Evolutionary conservation across 2,113 vertebrate species (phyloP), one percentile per base, ranked within the genome.

Genomic region (Riparia riparia): DNA sequence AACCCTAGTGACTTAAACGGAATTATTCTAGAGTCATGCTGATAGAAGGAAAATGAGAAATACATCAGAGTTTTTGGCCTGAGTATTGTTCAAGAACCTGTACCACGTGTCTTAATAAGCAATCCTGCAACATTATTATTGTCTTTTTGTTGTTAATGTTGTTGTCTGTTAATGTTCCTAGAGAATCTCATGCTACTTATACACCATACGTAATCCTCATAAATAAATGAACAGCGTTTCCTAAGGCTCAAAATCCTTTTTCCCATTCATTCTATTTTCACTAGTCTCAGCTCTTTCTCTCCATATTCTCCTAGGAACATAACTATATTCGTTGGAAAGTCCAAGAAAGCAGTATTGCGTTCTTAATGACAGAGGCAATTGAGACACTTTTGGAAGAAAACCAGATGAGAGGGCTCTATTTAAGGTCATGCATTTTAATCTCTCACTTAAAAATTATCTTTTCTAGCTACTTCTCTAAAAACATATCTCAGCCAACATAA

Each of bases 341-440:
- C 45, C 91, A 96, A 94, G 95, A 97, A 97, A 96, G 93, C 84
- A 71, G 95, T 69, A 94, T 95, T 96, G 66, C 93, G 73, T 83
- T 82, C 93, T 93, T 96, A 96, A 95, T 97, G 95, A 91, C 90
- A 95, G 91, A 94, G 73, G 87, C 93, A 92, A 93, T 91, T 97
- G 93, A 94, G 90, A 83, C 64, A 61, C 86, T 95, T 95, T 81
- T 92, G 95, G 96, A 96, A 95, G 93, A 88, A 97, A 93, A 96
- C 92, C 93, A 96, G 85, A 91, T 90, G 88, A 86, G 89, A 98
- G 71, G 83, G 85, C 79, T 89, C 80, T 93, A 70, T 97, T 94
- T 95, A 85, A 95, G 90, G 95, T 91, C 95, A 64, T 89, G 91
- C 90, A 93, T 97, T 95, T 93, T 95, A 97, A 98, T 92, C 85